These are phyloP conservation scores for Machaerirhynchus nigripectus DNA, from an alignment of 2,113 vertebrate genomes.

Conservation along the genomic window DNA sequence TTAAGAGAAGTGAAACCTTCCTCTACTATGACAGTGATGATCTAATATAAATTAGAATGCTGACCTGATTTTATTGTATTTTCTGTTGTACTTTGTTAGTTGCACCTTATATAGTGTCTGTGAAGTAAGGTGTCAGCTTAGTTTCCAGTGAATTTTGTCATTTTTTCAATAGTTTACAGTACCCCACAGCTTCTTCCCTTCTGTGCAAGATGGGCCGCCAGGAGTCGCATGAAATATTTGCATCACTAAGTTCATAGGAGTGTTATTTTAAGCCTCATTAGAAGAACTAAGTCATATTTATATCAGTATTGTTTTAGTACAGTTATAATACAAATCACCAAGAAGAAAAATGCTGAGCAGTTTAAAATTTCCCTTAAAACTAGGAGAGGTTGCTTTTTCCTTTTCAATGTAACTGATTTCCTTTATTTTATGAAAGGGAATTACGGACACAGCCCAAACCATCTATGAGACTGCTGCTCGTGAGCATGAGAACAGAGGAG, in stretches of 20 bases:
- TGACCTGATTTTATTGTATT: background rate
- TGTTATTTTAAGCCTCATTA: background rate
- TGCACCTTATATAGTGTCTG: background rate
- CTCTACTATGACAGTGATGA: background rate
- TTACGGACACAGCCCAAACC: conserved; percentile 93
- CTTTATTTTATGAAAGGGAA: conserved; percentile 76
- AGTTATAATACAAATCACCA: background rate
- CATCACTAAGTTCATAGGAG: background rate
- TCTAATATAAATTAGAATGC: background rate
- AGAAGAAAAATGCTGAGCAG: background rate
- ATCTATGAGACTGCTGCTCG: conserved; percentile 95
- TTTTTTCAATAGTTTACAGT: background rate
- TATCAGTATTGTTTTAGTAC: background rate
- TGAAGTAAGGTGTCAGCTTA: background rate
- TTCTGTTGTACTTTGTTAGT: background rate
- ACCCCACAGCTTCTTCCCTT: background rate
- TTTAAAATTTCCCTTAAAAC: background rate
- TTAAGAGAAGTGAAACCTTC: background rate
- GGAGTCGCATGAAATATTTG: background rate
- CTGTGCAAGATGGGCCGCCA: background rate
- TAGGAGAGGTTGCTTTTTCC: background rate
- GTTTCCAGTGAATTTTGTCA: background rate
- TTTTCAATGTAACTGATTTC: background rate
- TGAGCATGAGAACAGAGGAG: conserved; percentile 95
- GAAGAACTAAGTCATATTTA: background rate